A percentile compares a stretch with the other conserved stretches of the same genome.
Conservation (phyloP, 2,113 vertebrate genomes). For the Prolemur simus region DNA sequence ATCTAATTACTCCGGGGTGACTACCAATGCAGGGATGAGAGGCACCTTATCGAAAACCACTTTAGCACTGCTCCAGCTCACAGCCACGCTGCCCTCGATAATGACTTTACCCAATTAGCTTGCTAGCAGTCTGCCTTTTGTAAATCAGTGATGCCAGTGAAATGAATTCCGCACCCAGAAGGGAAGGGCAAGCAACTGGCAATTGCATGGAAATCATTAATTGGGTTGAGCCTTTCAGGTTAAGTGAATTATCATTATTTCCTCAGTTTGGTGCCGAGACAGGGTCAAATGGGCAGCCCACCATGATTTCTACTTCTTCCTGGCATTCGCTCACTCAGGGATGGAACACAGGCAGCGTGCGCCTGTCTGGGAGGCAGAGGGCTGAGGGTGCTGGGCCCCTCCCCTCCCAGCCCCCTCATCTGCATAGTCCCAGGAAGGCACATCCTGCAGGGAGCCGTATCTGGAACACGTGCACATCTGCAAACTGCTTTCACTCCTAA, state of each 20-base stretch:
- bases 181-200: conserved; percentile 50
- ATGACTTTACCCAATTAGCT: conserved; percentile 64
- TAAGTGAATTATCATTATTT: conserved; percentile 63
- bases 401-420: neutral
- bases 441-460: neutral
- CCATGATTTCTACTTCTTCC: neutral
- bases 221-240: conserved; percentile 52
- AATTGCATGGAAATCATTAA: conserved; percentile 60
- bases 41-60: neutral
- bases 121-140: conserved; percentile 48
- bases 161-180: conserved; percentile 52
- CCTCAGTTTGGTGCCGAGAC: neutral
- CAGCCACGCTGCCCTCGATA: conserved; percentile 1
- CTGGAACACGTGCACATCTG: neutral
- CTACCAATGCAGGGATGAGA: neutral
- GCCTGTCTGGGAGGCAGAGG: neutral
- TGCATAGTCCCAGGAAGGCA: neutral
- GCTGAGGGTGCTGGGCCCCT: neutral
- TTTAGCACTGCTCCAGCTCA: conserved; percentile 21
- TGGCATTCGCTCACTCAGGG: neutral
- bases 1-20: conserved; percentile 33
- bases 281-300: neutral
- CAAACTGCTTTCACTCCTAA: neutral
- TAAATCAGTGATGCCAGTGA: conserved; percentile 37
- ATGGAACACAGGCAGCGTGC: neutral